Evolutionary conservation across 2,888 invertebrate genomes (phyloP).

Genomic region (Ceramica pisi): DNA sequence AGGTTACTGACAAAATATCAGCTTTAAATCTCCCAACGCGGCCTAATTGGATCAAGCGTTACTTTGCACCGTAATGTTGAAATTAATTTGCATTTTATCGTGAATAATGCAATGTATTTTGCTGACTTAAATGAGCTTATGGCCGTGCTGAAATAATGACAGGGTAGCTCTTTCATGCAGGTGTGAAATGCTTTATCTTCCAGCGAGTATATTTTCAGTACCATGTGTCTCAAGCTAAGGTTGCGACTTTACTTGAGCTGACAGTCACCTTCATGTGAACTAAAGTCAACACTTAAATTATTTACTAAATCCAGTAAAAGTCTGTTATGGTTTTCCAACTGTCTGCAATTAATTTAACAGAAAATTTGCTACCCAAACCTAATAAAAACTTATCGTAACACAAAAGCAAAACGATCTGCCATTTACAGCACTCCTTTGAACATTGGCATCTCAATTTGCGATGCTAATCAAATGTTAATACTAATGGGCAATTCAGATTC

Average conservation of each 20-base stretch:
- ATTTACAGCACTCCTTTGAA: constrained; percentile 51
- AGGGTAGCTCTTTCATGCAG: background rate
- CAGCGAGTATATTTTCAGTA: background rate
- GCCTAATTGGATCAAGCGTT: constrained; percentile 41
- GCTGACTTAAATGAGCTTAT: background rate
- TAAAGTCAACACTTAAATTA: background rate
- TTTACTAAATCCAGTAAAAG: background rate
- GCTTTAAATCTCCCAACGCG: constrained; percentile 5
- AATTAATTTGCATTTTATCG: constrained; percentile 23
- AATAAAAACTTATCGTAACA: constrained; percentile 15
- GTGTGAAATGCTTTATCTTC: background rate
- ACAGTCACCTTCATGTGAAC: background rate
- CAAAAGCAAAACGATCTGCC: constrained; percentile 38
- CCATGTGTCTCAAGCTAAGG: background rate
- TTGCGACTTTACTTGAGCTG: background rate
- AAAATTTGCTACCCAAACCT: background rate
- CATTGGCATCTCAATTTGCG: constrained; percentile 55
- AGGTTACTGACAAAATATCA: background rate
- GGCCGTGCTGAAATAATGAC: background rate
- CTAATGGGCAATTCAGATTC: constrained; percentile 73
- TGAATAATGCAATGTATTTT: constrained; percentile 18
- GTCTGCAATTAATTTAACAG: background rate
- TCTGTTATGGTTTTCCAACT: background rate
- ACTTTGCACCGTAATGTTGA: constrained; percentile 9
- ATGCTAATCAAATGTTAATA: constrained; percentile 71